These are phyloP conservation scores for Temnothorax longispinosus DNA, from an alignment of 1,140 invertebrate genomes.

Conservation along the genomic window DNA sequence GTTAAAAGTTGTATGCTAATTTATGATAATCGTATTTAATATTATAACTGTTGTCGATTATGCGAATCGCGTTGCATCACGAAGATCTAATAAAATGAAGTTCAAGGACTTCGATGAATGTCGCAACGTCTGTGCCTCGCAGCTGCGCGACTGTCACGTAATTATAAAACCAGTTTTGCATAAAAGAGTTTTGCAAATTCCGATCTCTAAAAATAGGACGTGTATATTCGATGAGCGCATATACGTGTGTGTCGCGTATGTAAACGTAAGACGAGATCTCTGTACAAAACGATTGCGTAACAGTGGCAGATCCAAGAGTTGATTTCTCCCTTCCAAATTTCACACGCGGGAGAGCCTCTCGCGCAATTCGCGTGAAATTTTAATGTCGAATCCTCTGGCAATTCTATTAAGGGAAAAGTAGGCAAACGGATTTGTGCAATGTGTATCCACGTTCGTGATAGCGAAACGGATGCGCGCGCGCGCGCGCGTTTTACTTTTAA, in stretches of 20 bases:
- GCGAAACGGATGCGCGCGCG: background rate
- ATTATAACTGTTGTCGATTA: slow-evolving; percentile 21
- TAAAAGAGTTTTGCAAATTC: background rate
- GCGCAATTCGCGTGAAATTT: background rate
- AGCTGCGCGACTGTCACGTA: background rate
- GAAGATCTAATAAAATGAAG: slow-evolving; percentile 35
- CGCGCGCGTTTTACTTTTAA: background rate
- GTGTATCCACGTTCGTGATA: slow-evolving; percentile 9
- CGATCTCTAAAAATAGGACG: background rate
- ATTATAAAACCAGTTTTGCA: slow-evolving; percentile 13
- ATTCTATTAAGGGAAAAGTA: slow-evolving; percentile 19
- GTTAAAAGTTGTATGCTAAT: slow-evolving; percentile 46
- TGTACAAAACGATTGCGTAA: background rate
- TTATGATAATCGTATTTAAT: slow-evolving; percentile 47
- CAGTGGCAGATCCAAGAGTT: background rate
- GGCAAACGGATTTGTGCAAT: background rate
- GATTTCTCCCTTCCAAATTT: background rate
- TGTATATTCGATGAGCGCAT: background rate
- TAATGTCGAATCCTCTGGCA: background rate
- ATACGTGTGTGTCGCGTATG: background rate
- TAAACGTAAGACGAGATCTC: background rate
- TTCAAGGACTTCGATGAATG: slow-evolving; percentile 44
- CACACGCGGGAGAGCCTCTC: background rate
- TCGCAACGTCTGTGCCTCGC: background rate
- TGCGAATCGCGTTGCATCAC: slow-evolving; percentile 2